phyloP scores from a whole-genome alignment of 2,888 invertebrate genomes.

The Eustalomyia histrio region DNA sequence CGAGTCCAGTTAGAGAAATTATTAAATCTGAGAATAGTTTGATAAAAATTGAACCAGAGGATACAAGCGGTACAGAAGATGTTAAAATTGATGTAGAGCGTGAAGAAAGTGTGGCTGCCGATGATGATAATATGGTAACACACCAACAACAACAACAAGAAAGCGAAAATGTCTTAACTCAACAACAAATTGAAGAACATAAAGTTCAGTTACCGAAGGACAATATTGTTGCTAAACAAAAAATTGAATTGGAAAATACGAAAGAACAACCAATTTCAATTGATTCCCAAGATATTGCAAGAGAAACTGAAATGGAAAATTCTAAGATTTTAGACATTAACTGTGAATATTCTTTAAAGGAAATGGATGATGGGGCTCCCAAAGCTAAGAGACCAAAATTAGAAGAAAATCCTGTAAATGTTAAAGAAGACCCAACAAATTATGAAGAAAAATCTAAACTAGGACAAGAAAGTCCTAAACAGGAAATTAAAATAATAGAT shows the following conservation, averaged over 20 bases:
- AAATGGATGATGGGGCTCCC: constrained; percentile 22
- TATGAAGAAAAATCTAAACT: constrained; percentile 16
- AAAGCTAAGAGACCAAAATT: constrained; percentile 50
- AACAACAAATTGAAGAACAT: neutral
- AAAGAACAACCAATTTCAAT: neutral
- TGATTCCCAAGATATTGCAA: neutral
- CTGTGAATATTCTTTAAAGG: constrained; percentile 24
- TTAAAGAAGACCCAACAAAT: constrained; percentile 32
- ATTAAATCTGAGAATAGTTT: constrained; percentile 77
- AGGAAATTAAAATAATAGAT: constrained; percentile 5
- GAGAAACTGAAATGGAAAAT: neutral
- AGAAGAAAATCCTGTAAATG: constrained; percentile 46
- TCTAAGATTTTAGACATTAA: constrained; percentile 11
- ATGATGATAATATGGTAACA: constrained; percentile 52
- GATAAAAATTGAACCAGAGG: constrained; percentile 78
- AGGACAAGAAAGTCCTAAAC: constrained; percentile 23
- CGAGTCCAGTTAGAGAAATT: constrained; percentile 76
- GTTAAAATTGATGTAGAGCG: constrained; percentile 78
- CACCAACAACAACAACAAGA: constrained; percentile 53
- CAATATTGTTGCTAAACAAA: constrained; percentile 30
- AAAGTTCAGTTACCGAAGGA: neutral
- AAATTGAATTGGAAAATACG: constrained; percentile 4
- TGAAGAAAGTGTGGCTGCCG: constrained; percentile 75
- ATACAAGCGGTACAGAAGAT: constrained; percentile 75
- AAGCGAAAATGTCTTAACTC: too few relatives aligned